Evolutionary conservation across 2,797 vertebrate genomes (phyloP), one percentile per base, ranked within the genome.

Genomic region (Lophura swinhoii): DNA sequence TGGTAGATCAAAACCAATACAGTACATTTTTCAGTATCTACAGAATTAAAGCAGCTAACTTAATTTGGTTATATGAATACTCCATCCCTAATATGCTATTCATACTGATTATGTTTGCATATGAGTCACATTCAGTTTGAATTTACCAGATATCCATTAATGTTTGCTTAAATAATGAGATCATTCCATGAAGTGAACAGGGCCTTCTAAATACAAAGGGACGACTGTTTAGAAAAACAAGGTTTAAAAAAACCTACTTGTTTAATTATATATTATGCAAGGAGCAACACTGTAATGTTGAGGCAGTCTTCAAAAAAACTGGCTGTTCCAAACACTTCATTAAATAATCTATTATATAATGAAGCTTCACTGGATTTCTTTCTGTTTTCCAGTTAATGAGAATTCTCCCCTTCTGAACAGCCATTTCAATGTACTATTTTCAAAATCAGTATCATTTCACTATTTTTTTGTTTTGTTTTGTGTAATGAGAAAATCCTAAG

Each of bases 161-260:
- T 92, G 70, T 87, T 88, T 94, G 53, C 91, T 94, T 91, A 56
- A 92, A 90, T 95, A 84, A 76, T 94, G 63, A 94, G 46, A 68
- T 96, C 73, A 88, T 80, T 92, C 90, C 81, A 63, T 78, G 73
- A 87, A 85, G 56, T 66, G 91, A 94, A 39, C 66, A 53, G 51
- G 46, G 62, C 67, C 90, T 93, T 93, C 91, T 93, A 95, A 95
- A 88, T 93, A 80, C 21, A 48, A 28, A 81, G 28, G 53, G 51
- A 91, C 62, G 24, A 14, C 64, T 93, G 51, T 48, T 87, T 88
- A 44, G 70, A 91, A 91, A 82, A 92, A 71, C 12, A 62, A 75
- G 43, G 44, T 56, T 71, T 66, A 24, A 91, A 95, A 93, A 94
- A 88, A 37, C 14, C 48, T 78, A 84, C 59, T 75, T 3, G 15